These are phyloP conservation scores for Chondrosia reniformis DNA, from an alignment of 37 sponge, comb jelly and placozoan genomes.

Conservation along the genomic window DNA sequence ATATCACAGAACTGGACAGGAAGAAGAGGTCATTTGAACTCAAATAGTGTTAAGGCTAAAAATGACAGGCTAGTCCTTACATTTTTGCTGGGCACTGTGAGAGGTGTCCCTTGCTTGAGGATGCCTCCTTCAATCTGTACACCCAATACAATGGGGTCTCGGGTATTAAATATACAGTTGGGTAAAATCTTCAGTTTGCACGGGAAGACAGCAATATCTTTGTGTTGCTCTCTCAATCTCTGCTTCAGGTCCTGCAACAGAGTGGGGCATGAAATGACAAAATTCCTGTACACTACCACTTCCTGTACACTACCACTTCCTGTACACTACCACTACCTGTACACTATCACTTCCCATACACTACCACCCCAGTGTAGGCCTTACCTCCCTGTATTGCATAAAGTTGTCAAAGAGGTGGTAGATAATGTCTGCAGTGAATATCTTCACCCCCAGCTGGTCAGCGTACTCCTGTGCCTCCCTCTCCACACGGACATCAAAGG, in stretches of 20 bases:
- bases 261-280: background rate
- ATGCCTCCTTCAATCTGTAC: conserved; percentile 86
- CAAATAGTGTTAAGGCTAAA: too few species aligned
- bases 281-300: background rate
- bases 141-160: conserved; percentile 98
- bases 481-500: conserved; percentile 97
- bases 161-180: conserved; percentile 91
- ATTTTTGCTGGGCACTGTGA: conserved; percentile 73
- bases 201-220: conserved; percentile 88
- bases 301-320: background rate
- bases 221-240: conserved; percentile 71
- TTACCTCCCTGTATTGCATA: conserved; percentile 84
- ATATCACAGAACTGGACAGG: conserved; percentile 66
- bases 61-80: too few species aligned
- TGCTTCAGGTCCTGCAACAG: conserved; percentile 54
- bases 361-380: too few species aligned
- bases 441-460: conserved; percentile 83
- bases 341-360: background rate
- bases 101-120: conserved; percentile 73
- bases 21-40: too few species aligned
- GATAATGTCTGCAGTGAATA: conserved; percentile 98
- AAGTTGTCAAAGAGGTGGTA: conserved; percentile 98
- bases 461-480: conserved; percentile 94
- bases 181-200: conserved; percentile 90
- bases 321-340: background rate